These are phyloP conservation scores for Plecotus auritus DNA, from an alignment of 2,113 vertebrate genomes.

Conservation along the genomic window DNA sequence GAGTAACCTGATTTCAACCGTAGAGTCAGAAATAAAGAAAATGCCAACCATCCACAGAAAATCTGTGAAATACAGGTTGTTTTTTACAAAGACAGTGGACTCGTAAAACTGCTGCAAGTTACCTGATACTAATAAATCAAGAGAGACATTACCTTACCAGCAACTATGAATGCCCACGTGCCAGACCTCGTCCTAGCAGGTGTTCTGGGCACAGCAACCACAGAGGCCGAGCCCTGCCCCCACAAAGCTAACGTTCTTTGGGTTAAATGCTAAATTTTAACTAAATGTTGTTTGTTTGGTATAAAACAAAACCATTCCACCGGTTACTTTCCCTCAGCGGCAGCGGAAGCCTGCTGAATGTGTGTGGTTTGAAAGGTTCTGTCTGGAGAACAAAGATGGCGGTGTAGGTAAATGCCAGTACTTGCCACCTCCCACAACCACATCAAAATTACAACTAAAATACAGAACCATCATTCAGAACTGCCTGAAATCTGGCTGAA, in stretches of 20 bases:
- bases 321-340: rapidly evolving
- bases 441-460: too few relatives aligned
- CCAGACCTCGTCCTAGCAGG: neutral
- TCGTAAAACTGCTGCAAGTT: neutral
- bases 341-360: neutral
- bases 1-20: neutral
- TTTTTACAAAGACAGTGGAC: neutral
- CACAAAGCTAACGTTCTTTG: neutral
- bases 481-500: too few relatives aligned
- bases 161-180: rapidly evolving
- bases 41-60: neutral
- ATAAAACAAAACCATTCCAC: neutral
- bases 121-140: neutral
- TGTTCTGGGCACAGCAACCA: neutral
- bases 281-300: neutral
- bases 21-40: neutral
- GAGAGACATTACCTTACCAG: neutral
- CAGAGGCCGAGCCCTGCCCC: neutral
- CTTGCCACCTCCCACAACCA: too few relatives aligned
- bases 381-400: too few relatives aligned
- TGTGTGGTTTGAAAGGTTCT: neutral
- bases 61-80: neutral
- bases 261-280: neutral
- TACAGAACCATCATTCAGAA: too few relatives aligned
- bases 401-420: too few relatives aligned